phyloP scores from a whole-genome alignment of 2,797 vertebrate genomes.

The Pseudochaenichthys georgianus region DNA sequence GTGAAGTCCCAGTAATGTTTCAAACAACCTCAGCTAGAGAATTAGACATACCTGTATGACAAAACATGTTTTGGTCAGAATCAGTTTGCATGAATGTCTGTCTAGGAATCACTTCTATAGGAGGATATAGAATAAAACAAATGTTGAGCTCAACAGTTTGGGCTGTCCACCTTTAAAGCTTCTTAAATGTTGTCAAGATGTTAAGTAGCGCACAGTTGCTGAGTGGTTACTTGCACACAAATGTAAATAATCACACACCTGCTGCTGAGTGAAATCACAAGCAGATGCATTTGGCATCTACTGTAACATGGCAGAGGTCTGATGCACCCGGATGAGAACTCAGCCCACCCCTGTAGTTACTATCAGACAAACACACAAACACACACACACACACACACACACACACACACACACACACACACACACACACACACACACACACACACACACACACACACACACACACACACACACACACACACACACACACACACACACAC shows the following conservation, averaged over 20 bases:
- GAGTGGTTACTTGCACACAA: constrained; percentile 36
- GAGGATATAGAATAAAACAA: constrained; percentile 12
- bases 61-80: constrained; percentile 8
- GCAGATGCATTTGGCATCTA: constrained; percentile 65
- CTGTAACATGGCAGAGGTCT: constrained; percentile 55
- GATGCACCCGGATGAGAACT: constrained; percentile 66
- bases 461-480: too few relatives aligned
- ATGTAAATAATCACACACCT: constrained; percentile 64
- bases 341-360: constrained; percentile 68
- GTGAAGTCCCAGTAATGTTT: constrained; percentile 38
- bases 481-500: too few relatives aligned
- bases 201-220: constrained; percentile 48
- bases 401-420: constrained; percentile 25
- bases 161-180: constrained; percentile 35
- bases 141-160: constrained; percentile 14
- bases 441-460: too few relatives aligned
- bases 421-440: too few relatives aligned
- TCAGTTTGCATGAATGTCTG: constrained; percentile 34
- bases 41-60: background rate
- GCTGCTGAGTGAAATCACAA: constrained; percentile 71
- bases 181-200: constrained; percentile 12
- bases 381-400: constrained; percentile 31
- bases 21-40: constrained; percentile 37
- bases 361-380: constrained; percentile 63
- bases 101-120: constrained; percentile 35